Conservation (phyloP, 2,888 invertebrate species). For the Melinopterus prodromus region DNA sequence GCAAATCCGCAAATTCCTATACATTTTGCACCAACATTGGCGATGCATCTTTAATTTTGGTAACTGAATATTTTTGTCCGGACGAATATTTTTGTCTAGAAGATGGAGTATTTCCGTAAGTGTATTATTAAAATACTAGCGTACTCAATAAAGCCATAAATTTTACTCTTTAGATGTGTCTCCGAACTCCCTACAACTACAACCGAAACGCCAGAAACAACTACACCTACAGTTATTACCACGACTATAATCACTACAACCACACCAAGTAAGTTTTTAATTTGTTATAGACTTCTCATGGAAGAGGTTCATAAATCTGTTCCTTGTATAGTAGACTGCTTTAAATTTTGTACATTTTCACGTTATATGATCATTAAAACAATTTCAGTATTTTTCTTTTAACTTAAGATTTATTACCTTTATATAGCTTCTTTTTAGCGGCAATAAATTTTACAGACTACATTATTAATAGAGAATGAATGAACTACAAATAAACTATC, state of each 20-base stretch:
- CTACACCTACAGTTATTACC: conserved; percentile 11
- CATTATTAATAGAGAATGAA: no score
- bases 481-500: no score
- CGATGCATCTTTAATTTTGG: conserved; percentile 7
- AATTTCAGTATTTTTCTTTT: no score
- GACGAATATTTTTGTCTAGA: conserved; percentile 33
- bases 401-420: no score
- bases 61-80: conserved; percentile 32
- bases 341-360: no score
- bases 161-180: conserved; percentile 31
- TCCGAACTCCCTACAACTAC: conserved; percentile 23
- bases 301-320: neutral
- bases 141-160: neutral
- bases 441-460: no score
- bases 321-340: no score
- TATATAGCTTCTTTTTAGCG: no score
- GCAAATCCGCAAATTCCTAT: conserved; percentile 14
- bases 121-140: neutral
- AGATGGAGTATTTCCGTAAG: conserved; percentile 35
- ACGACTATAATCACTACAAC: conserved; percentile 21
- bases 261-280: conserved; percentile 16
- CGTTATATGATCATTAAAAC: no score
- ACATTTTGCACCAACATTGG: conserved; percentile 37
- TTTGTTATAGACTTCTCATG: neutral
- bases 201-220: conserved; percentile 1